phyloP scores from a whole-genome alignment of 2,888 invertebrate genomes.

The Drosophila kambysellisi region DNA sequence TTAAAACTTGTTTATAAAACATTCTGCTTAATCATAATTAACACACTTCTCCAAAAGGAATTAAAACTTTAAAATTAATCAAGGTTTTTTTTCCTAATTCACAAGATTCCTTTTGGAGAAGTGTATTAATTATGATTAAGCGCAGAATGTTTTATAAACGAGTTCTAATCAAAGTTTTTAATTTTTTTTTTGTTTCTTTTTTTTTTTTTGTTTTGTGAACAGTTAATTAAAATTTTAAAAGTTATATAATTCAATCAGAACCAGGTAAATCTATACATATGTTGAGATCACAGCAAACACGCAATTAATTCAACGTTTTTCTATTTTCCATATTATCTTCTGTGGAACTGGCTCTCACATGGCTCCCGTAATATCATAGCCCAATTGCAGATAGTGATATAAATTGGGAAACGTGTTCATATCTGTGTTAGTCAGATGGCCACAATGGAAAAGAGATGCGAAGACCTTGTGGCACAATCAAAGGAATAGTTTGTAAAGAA shows the following conservation, averaged over 20 bases:
- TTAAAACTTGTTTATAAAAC: too few relatives aligned
- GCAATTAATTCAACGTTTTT: neutral
- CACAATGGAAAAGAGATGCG: constrained; percentile 70
- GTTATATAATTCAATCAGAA: constrained; percentile 12
- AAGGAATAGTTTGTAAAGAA: neutral
- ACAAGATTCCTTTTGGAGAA: neutral
- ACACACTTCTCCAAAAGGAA: neutral
- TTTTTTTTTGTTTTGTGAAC: neutral
- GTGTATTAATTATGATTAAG: neutral
- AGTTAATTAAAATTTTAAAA: constrained; percentile 20
- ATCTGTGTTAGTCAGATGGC: constrained; percentile 82
- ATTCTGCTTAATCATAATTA: neutral
- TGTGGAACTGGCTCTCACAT: constrained; percentile 20
- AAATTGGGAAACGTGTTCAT: constrained; percentile 80
- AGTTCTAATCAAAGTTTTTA: too few relatives aligned
- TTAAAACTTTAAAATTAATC: neutral
- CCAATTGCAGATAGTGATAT: constrained; percentile 71
- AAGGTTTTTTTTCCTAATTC: neutral
- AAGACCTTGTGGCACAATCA: constrained; percentile 71
- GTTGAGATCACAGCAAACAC: constrained; percentile 5
- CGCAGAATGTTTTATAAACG: too few relatives aligned
- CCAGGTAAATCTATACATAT: constrained; percentile 5
- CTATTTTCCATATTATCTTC: neutral
- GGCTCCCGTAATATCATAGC: constrained; percentile 57
- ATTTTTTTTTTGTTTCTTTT: neutral